Evolutionary conservation across 2,113 vertebrate species (phyloP).

Genomic region (Mixornis gularis): DNA sequence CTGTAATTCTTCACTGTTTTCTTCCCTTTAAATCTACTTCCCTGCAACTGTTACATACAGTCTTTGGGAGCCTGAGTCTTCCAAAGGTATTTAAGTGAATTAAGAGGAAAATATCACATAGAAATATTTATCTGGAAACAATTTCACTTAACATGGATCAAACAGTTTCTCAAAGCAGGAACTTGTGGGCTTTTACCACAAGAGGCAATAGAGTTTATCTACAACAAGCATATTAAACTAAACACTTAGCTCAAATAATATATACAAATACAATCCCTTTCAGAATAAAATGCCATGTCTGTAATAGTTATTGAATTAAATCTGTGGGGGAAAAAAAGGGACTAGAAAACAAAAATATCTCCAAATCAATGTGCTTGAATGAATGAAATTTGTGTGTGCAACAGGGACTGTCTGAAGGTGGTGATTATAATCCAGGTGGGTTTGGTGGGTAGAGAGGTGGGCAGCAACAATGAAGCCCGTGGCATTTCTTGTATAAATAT

Average conservation of each 20-base stretch:
- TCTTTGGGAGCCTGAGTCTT: background rate
- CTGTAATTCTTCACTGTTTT: background rate
- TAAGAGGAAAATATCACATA: background rate
- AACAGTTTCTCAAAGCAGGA: background rate
- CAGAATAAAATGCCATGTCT: background rate
- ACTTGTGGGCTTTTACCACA: background rate
- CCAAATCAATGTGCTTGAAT: background rate
- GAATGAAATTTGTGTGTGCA: background rate
- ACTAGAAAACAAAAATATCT: background rate
- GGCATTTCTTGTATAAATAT: constrained; percentile 9
- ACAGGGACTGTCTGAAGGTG: background rate
- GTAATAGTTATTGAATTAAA: background rate
- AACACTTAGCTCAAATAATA: background rate
- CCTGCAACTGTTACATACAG: background rate
- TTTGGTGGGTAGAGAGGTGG: background rate
- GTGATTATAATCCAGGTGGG: background rate
- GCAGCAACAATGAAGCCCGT: background rate
- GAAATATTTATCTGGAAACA: background rate
- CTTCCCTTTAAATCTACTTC: background rate
- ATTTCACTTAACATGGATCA: background rate
- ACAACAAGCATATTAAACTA: background rate
- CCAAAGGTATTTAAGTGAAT: background rate
- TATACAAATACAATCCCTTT: background rate
- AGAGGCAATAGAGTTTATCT: background rate
- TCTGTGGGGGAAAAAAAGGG: background rate